Base-by-base conservation (phyloP, 2,797 vertebrate genomes). In the Serranus cabrilla region DNA sequence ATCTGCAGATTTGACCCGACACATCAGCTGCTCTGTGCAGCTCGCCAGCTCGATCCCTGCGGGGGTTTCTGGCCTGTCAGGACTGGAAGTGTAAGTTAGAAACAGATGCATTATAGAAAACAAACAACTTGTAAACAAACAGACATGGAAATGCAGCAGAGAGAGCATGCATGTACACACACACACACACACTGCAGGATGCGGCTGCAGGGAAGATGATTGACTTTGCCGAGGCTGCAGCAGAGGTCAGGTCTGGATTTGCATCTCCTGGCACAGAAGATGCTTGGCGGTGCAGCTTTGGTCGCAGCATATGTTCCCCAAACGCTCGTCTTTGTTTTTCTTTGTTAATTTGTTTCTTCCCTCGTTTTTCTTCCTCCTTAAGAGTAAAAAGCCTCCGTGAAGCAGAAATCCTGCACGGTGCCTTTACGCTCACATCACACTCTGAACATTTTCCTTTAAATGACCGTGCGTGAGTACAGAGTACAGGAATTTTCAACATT, bases 171-270 rank as follows among this genome's bases (percentile, higher is more conserved):
- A 4, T 52, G 40, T 17, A 23, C 7, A 27, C 34, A 59, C 47
- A 17, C 54, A 25, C 47, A 43, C 52, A 37, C 20, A 51, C 27
- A 23, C 34, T 7, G 54, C 42, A 14, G 66, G 37, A 9, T 16
- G 72, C 49, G 21, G 20, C 20, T 68, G 69, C 58, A 40, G 61
- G 20, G 63, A 74, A 67, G 72, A 77, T 77, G 58, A 79, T 63
- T 84, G 89, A 92, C 87, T 85, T 89, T 87, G 87, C 61, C 52
- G 74, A 71, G 64, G 82, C 78, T 82, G 88, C 87, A 81, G 85
- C 85, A 87, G 91, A 91, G 87, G 89, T 93, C 88, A 86, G 61
- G 77, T 79, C 78, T 62, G 64, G 20, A 81, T 91, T 90, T 89
- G 79, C 89, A 86, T 93, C 79, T 89, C 61, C 82, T 86, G 88